Percentiles rank a stretch among this genome's conserved stretches.
Evolutionary conservation across 2,888 invertebrate genomes (phyloP).

Genomic region (Polydrusus tereticollis): DNA sequence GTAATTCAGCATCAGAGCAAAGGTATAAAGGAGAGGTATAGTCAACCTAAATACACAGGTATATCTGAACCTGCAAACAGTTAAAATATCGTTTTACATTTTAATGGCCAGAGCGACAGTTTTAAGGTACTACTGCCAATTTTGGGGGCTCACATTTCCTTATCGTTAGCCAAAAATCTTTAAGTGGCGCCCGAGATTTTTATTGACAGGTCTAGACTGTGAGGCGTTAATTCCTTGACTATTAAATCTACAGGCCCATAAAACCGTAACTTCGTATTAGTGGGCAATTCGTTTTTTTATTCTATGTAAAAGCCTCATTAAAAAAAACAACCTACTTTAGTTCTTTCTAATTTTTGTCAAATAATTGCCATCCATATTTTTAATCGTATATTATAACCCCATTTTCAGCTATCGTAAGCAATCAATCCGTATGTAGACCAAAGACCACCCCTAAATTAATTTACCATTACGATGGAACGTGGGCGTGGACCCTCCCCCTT

Average conservation of each 20-base stretch:
- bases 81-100: conserved; percentile 35
- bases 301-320: conserved; percentile 2
- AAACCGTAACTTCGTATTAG: neutral
- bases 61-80: neutral
- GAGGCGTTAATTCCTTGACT: conserved; percentile 31
- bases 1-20: neutral
- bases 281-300: neutral
- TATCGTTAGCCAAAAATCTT: conserved; percentile 40
- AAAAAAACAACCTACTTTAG: no score
- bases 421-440: conserved; percentile 14
- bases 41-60: neutral
- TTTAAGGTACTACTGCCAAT: conserved; percentile 35
- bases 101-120: conserved; percentile 29
- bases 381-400: conserved; percentile 3
- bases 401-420: conserved; percentile 3
- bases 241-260: neutral
- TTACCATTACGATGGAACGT: conserved; percentile 22
- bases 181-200: conserved; percentile 42
- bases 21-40: neutral
- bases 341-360: no score
- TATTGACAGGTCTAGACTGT: conserved; percentile 42
- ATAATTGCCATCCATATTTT: no score
- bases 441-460: conserved; percentile 24
- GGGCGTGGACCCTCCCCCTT: conserved; percentile 22
- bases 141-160: conserved; percentile 36